Conservation (phyloP, 2,113 vertebrate genomes). For the Chamaetylas fuelleborni region DNA sequence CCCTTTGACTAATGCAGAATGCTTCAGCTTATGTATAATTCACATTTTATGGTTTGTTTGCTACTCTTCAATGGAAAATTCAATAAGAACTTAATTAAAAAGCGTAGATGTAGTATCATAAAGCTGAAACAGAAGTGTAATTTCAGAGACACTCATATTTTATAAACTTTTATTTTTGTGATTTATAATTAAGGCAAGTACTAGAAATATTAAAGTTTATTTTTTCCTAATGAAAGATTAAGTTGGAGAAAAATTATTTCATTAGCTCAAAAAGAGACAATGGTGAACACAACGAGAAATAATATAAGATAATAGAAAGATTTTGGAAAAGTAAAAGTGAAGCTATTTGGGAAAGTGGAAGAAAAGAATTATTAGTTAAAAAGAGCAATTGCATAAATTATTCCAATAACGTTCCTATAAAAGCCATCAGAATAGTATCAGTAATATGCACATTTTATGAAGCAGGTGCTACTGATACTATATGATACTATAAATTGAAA, state of each 20-base stretch:
- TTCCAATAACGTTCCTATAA: background rate
- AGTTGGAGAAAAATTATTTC: background rate
- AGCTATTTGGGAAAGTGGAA: background rate
- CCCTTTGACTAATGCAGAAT: background rate
- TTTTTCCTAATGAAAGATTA: background rate
- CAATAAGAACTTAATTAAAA: constrained; percentile 51
- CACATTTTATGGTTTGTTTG: background rate
- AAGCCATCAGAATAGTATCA: constrained; percentile 29
- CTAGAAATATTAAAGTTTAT: background rate
- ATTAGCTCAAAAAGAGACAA: background rate
- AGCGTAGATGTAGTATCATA: background rate
- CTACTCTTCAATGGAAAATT: constrained; percentile 17
- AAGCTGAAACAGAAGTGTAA: constrained; percentile 13
- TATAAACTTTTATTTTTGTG: background rate
- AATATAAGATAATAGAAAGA: background rate
- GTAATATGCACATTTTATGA: constrained; percentile 51
- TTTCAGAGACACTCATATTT: background rate
- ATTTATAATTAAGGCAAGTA: background rate
- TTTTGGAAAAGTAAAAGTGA: background rate
- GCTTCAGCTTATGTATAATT: background rate
- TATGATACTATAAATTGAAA: constrained; percentile 53
- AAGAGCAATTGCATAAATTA: constrained; percentile 57
- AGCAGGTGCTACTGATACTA: constrained; percentile 48
- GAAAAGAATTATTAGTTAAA: constrained; percentile 32
- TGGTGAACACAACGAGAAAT: background rate